These are phyloP conservation scores for Bovichtus variegatus DNA, from an alignment of 2,797 vertebrate species.

Conservation along the genomic window DNA sequence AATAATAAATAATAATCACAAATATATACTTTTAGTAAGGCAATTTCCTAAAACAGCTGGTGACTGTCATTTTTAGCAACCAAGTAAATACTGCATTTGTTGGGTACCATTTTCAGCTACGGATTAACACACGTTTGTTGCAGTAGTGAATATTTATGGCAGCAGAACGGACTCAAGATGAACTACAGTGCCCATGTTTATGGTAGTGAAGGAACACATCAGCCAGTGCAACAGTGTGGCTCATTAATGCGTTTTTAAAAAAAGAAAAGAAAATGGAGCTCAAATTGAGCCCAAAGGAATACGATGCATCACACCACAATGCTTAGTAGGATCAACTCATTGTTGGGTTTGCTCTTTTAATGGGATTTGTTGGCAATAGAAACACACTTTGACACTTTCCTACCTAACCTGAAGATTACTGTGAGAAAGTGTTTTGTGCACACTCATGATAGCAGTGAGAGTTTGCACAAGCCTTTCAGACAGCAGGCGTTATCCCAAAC, in stretches of 20 bases:
- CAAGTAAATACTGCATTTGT: neutral
- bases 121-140: neutral
- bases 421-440: slow-evolving; percentile 1
- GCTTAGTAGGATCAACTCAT: neutral
- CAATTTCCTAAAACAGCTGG: neutral
- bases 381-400: slow-evolving; percentile 23
- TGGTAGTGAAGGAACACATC: neutral
- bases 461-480: slow-evolving; percentile 7
- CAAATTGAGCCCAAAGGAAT: neutral
- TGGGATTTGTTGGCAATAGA: neutral
- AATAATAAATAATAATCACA: neutral
- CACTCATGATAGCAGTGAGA: neutral
- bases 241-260: neutral
- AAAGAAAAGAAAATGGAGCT: no score
- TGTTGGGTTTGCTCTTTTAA: neutral
- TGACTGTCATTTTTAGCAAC: neutral
- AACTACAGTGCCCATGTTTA: neutral
- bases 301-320: neutral
- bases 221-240: neutral
- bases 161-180: neutral
- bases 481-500: neutral
- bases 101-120: neutral
- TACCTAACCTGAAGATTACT: neutral
- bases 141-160: neutral
- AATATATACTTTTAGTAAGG: neutral